These are phyloP conservation scores for Butastur rufipennis DNA, from an alignment of 2,113 vertebrate genomes.

Conservation along the genomic window DNA sequence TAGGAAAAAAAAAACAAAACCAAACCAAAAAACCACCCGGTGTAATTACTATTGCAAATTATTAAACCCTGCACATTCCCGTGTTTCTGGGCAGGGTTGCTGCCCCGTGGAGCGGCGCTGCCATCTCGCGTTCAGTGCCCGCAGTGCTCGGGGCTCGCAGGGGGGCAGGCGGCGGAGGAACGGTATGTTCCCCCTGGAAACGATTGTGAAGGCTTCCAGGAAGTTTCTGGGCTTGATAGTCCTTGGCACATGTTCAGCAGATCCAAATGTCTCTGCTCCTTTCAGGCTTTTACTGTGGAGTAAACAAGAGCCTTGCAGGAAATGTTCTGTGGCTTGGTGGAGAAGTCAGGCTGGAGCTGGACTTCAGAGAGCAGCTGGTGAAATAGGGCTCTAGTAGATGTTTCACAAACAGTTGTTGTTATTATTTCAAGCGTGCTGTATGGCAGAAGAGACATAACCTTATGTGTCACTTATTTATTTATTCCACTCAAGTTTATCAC, in stretches of 20 bases:
- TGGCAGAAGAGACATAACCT: neutral
- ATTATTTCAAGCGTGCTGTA: neutral
- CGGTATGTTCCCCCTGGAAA: neutral
- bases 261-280: neutral
- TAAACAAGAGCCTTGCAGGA: slow-evolving; percentile 11
- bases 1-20: neutral
- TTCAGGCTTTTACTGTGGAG: neutral
- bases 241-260: neutral
- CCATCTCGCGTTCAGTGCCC: neutral
- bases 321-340: neutral
- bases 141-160: accelerated
- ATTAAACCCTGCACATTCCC: accelerated
- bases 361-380: neutral
- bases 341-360: neutral
- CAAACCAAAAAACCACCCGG: too few species aligned
- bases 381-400: neutral
- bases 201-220: neutral
- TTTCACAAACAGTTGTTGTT: neutral
- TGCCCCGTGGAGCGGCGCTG: neutral
- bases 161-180: neutral
- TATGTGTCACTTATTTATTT: neutral
- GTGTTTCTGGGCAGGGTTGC: neutral
- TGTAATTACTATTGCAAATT: neutral
- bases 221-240: neutral
- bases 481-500: neutral